Base-by-base conservation (phyloP, 2,888 invertebrate genomes). In the Scaptomyza reducta region DNA sequence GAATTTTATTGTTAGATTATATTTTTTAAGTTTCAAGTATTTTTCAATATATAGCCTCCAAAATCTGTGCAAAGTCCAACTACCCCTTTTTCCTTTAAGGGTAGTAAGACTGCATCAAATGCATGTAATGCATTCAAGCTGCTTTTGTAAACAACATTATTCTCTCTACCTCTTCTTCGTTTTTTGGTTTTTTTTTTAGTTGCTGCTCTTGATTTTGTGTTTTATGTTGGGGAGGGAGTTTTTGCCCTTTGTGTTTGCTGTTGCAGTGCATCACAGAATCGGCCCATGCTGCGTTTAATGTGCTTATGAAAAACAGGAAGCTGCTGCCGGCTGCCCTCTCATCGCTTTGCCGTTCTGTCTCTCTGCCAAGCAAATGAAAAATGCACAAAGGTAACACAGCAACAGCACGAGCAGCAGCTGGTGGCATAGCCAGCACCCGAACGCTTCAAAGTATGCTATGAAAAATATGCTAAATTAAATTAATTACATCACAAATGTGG, bases 241-340 rank as follows among this genome's bases (percentile, higher is more conserved):
- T 67, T 63, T 64, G 68, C 40, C 53, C 71, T 68, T 74, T 74
- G 71, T 74, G 61, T 61, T 71, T 68, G 61, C 47, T 45, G 35
- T 41, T 59, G 58, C 62, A 55, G 33, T 74, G 62, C 74, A 70
- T 65, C 70, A 59, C 29, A 35, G 57, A 46, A 74, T 53, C 70
- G 73, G 60, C 67, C 64, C 76, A 67, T 73, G 76, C 73, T 73
- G 78, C 27, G 78, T 58, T 73, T 65, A 71, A 74, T 76, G 71
- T 78, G 64, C 67, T 73, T 78, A 70, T 77, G 72, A 66, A 71
- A 74, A 78, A 74, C 73, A 76, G 78, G 67, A 70, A 42, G 55
- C 56, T 45, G 50, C 14, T 42, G 47, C 59, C 47, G 38, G 53
- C 51, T 38, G 45, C 14, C 47, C 40, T 11, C 41, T 14, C 14